Conservation (phyloP, 2,113 vertebrate genomes). For the Emydocephalus ijimae region DNA sequence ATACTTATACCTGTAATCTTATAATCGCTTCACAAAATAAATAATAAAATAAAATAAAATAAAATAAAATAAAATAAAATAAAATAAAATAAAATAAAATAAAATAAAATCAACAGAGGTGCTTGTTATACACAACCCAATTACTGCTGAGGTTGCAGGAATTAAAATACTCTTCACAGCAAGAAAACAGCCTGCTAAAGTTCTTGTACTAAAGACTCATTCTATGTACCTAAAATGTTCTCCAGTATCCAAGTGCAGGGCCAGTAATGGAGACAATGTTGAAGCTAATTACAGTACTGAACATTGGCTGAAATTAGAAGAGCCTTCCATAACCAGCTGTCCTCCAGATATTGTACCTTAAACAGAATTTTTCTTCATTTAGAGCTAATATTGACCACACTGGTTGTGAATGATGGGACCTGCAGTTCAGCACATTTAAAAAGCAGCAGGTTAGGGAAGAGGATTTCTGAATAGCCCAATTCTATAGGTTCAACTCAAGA, state of each 20-base stretch:
- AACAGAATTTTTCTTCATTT: not conserved
- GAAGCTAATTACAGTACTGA: not conserved
- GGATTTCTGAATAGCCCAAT: not conserved
- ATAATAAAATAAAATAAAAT: too few species aligned
- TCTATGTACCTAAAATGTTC: not conserved
- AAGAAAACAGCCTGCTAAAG: not conserved
- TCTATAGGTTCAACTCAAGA: not conserved
- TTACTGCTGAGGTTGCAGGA: not conserved
- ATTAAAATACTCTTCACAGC: not conserved
- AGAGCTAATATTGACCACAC: not conserved
- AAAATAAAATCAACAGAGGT: not conserved
- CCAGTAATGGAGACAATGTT: not conserved
- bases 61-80: too few species aligned
- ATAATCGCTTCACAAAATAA: not conserved
- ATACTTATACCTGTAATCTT: too few species aligned
- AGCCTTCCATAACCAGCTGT: not conserved
- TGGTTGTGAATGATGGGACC: not conserved
- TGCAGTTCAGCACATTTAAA: not conserved
- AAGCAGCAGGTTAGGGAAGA: not conserved
- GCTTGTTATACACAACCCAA: not conserved
- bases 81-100: too few species aligned
- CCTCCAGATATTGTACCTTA: not conserved
- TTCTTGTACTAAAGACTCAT: not conserved
- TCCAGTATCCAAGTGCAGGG: not conserved
- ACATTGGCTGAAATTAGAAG: not conserved